Evolutionary conservation across 2,888 invertebrate genomes (phyloP), one percentile per base, ranked within the genome.

Genomic region (Caenorhabditis sp.): DNA sequence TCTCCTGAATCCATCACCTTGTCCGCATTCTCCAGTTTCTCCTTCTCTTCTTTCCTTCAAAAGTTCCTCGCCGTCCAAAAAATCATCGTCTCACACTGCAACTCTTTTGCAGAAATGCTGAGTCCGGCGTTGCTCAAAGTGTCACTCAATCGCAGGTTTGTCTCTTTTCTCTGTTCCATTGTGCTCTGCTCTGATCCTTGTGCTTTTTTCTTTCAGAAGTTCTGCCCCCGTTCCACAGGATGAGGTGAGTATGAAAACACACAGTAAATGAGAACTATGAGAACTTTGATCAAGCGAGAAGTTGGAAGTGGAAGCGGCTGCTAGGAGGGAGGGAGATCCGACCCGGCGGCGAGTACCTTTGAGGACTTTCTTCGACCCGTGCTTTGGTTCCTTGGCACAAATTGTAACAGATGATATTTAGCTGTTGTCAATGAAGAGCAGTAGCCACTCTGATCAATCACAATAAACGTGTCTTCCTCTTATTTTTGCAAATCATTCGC

Each of bases 121-220:
- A 82, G 81, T 51, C 81, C 81, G n/a, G 81, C 81, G 40, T 51
- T 82, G 62, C 77, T 82, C 61, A 82, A 82, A 77, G 81, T 77
- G 65, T 82, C 81, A 71, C 61, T 82, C 64, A 82, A 77, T 56
- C 65, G 81, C 24, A 82, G 81, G 72, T 77, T 65, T 44, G 67
- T 71, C 24, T 44, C 2, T 44, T n/a, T 56, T 56, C 56, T 18
- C 15, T 32, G 18, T 32, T 53, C 51, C 61, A 53, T 60, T 74
- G 50, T n/a, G n/a, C n/a, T n/a, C n/a, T 58, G 50, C 50, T 67
- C 51, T 51, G 64, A 76, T 60, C 56, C 47, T 44, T 62, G 70
- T 62, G 53, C 64, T 55, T 60, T 18, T 35, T 60, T 60, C 22
- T 53, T 78, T 70, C 50, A 78, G 78, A 70, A 69, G 69, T 50